A percentile compares a stretch with the other conserved stretches of the same genome.
These are phyloP conservation scores for Agapornis canus DNA, from an alignment of 2,797 vertebrate genomes.

Conservation along the genomic window DNA sequence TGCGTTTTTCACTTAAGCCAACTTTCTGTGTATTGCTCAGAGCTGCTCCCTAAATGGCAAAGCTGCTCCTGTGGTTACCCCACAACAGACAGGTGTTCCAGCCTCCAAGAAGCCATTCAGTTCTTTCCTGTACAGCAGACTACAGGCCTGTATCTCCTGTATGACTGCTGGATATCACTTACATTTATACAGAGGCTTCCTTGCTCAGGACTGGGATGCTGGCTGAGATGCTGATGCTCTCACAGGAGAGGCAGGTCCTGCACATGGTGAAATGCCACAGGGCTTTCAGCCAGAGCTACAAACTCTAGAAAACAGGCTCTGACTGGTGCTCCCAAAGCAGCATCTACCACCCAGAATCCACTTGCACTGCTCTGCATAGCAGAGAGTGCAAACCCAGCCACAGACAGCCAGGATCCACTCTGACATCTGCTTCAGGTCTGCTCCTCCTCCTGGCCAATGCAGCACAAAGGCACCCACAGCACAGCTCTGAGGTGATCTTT, in stretches of 20 bases:
- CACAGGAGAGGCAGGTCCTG: neutral
- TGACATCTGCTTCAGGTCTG: neutral
- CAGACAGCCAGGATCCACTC: neutral
- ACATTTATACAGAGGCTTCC: neutral
- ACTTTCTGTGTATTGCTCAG: neutral
- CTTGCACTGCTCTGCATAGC: accelerated
- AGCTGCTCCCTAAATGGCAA: neutral
- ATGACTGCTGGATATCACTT: neutral
- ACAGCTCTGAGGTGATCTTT: accelerated
- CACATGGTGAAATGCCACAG: neutral
- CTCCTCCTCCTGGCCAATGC: neutral
- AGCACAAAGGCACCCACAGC: accelerated
- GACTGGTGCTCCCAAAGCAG: neutral
- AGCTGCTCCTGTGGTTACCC: neutral
- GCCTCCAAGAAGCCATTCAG: neutral
- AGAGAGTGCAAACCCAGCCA: neutral
- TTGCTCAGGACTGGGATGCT: neutral
- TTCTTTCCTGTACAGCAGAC: neutral
- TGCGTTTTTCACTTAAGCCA: neutral
- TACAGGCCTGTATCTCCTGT: neutral
- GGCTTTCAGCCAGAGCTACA: neutral
- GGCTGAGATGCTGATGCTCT: neutral
- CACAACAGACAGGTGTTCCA: neutral
- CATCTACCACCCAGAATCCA: neutral
- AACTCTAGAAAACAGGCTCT: neutral